phyloP scores from a whole-genome alignment of 2,797 vertebrate species.

The Rhinella marina region DNA sequence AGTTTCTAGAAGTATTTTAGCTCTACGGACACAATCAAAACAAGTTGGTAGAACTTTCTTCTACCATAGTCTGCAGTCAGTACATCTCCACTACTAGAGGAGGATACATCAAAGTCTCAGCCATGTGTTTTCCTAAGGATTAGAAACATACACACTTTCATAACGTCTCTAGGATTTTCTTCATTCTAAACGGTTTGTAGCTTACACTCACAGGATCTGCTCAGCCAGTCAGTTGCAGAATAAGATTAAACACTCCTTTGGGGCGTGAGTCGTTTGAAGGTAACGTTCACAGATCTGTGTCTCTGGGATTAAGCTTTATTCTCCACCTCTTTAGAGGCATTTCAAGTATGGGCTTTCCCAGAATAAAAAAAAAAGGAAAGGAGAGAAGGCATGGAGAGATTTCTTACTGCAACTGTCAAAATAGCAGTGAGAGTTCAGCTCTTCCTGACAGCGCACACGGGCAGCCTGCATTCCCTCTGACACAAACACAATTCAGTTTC shows the following conservation, averaged over 20 bases:
- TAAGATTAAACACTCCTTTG: conserved; percentile 83
- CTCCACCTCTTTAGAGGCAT: conserved; percentile 66
- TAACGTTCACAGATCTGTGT: conserved; percentile 75
- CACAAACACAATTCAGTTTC: conserved; percentile 62
- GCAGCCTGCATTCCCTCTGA: conserved; percentile 72
- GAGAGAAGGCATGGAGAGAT: conserved; percentile 66
- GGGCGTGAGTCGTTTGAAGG: conserved; percentile 85
- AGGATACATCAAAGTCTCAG: conserved; percentile 75
- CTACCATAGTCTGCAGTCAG: conserved; percentile 73
- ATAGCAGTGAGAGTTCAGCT: conserved; percentile 73
- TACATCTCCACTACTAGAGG: conserved; percentile 71
- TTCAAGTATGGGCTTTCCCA: conserved; percentile 70
- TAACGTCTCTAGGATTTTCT: conserved; percentile 68
- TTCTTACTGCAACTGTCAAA: conserved; percentile 75
- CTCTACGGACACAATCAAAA: conserved; percentile 36
- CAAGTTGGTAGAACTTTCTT: not conserved
- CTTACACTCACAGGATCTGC: conserved; percentile 66
- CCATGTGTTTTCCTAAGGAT: conserved; percentile 67
- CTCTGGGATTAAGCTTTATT: conserved; percentile 67
- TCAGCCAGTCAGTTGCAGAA: conserved; percentile 77
- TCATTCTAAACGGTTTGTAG: conserved; percentile 66
- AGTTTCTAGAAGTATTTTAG: conserved; percentile 71
- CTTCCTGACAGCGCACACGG: conserved; percentile 81
- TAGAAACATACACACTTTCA: conserved; percentile 67
- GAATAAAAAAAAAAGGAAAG: conserved; percentile 57